Conservation (phyloP, 2,888 invertebrate genomes). For the Acrobasis consociella region DNA sequence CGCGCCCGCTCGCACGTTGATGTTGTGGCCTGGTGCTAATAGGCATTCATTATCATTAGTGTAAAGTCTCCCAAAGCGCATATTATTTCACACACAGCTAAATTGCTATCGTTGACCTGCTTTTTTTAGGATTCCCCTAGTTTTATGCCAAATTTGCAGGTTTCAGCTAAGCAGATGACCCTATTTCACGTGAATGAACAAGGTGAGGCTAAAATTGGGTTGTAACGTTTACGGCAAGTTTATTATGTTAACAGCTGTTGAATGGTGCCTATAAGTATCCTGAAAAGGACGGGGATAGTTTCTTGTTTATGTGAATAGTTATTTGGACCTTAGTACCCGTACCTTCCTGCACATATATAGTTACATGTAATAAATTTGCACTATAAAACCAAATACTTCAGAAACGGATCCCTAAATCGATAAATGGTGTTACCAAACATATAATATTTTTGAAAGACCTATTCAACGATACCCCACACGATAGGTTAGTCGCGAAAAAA, state of each 20-base stretch:
- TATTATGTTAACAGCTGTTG: conserved; percentile 3
- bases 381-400: too few species aligned
- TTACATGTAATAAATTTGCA: too few species aligned
- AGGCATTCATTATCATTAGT: conserved; percentile 1
- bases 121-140: not conserved
- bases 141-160: not conserved
- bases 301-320: not conserved
- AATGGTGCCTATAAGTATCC: not conserved
- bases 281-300: not conserved
- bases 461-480: too few species aligned
- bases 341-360: not conserved
- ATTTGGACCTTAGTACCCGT: not conserved
- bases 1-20: too few species aligned
- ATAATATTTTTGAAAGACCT: too few species aligned
- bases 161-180: not conserved
- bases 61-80: not conserved
- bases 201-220: conserved; percentile 1
- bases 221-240: not conserved
- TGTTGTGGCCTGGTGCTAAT: not conserved
- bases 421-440: too few species aligned
- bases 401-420: too few species aligned
- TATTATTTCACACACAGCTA: not conserved
- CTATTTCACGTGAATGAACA: not conserved
- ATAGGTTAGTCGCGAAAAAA: too few species aligned
- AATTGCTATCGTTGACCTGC: not conserved